A percentile compares a stretch with the other conserved stretches of the same genome.
These are phyloP conservation scores for Neolamprologus sp. DNA, from an alignment of 2,113 vertebrate species.

Conservation along the genomic window DNA sequence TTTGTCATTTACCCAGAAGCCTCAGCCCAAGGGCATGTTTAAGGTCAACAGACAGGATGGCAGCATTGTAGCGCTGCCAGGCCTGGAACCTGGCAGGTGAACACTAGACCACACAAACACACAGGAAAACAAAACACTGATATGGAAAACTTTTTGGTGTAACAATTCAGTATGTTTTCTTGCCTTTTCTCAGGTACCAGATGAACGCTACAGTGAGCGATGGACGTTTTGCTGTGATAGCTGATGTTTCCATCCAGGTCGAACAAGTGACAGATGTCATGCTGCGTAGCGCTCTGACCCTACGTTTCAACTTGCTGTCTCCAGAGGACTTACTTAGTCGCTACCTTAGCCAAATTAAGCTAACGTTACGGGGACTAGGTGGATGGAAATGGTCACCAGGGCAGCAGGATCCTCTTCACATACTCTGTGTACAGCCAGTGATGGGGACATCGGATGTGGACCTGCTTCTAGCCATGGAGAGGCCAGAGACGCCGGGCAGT, in stretches of 20 bases:
- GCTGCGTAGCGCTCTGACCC: conserved; percentile 79
- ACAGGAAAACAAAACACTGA: not conserved
- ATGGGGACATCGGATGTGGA: conserved; percentile 77
- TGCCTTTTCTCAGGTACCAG: conserved; percentile 73
- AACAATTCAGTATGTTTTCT: not conserved
- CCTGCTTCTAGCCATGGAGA: conserved; percentile 85
- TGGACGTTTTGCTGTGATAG: conserved; percentile 85
- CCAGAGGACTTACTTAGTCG: conserved; percentile 88
- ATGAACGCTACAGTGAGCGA: conserved; percentile 91
- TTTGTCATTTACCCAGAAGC: conserved; percentile 81
- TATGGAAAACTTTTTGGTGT: not conserved
- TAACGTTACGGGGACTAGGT: conserved; percentile 71
- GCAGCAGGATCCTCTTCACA: conserved; percentile 84
- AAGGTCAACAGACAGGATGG: conserved; percentile 87
- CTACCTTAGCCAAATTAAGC: conserved; percentile 81
- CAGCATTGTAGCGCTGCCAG: conserved; percentile 84
- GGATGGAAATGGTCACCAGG: conserved; percentile 49
- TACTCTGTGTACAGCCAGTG: conserved; percentile 85
- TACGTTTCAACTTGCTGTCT: conserved; percentile 83
- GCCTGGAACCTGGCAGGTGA: conserved; percentile 85
- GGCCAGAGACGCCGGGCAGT: conserved; percentile 46
- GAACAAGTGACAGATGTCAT: conserved; percentile 84
- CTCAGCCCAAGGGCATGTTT: conserved; percentile 84
- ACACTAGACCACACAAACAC: not conserved
- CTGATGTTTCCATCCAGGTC: conserved; percentile 84